phyloP scores from a whole-genome alignment of 2,797 vertebrate species.

The Pangasius macronema region DNA sequence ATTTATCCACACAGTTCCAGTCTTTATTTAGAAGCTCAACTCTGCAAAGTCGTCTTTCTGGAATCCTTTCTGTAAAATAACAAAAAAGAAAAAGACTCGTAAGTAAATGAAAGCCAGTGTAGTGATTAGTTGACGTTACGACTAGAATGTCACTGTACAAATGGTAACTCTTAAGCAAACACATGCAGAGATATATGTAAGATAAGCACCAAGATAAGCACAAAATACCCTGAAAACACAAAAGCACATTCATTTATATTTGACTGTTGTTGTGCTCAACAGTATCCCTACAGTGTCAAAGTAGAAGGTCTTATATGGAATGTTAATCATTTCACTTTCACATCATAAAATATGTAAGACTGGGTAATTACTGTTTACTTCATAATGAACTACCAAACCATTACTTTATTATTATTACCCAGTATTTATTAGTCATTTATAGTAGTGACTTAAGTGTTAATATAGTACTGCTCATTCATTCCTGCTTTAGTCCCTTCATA shows the following conservation, averaged over 20 bases:
- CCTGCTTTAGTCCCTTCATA: neutral
- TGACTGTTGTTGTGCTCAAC: neutral
- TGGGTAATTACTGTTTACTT: neutral
- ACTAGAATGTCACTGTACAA: neutral
- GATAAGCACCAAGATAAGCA: neutral
- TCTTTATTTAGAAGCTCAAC: constrained; percentile 35
- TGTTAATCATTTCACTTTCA: neutral
- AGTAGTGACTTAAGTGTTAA: neutral
- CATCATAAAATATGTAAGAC: no score
- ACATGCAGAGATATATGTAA: neutral
- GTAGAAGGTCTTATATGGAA: neutral
- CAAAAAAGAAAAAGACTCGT: constrained; percentile 44
- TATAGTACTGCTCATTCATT: neutral
- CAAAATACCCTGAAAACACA: neutral
- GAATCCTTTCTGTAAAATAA: constrained; percentile 74
- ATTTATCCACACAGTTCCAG: constrained; percentile 22
- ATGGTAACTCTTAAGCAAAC: neutral
- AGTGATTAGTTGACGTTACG: neutral
- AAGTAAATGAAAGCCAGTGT: constrained; percentile 20
- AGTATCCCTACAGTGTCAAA: neutral
- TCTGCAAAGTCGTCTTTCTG: constrained; percentile 62
- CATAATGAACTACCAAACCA: neutral
- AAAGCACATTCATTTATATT: neutral
- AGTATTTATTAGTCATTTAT: neutral
- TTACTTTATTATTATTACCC: neutral